phyloP scores from a whole-genome alignment of 1,140 invertebrate species.

The Lepidurus packardi region DNA sequence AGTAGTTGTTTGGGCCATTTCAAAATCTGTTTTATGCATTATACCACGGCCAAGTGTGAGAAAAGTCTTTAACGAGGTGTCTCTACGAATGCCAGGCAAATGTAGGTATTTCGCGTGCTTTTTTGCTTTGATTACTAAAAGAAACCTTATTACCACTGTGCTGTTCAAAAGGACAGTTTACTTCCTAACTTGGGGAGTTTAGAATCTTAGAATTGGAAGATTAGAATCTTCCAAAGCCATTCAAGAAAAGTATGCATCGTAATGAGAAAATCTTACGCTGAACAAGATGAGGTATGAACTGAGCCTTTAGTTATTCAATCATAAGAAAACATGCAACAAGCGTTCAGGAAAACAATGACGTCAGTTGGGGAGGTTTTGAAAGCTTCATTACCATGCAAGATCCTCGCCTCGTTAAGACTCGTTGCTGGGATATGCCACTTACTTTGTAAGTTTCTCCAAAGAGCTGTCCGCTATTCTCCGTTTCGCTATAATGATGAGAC shows the following conservation, averaged over 20 bases:
- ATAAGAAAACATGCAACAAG: neutral
- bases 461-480: neutral
- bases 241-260: neutral
- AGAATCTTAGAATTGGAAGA: neutral
- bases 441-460: constrained; percentile 7
- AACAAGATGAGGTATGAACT: neutral
- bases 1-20: neutral
- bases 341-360: neutral
- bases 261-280: neutral
- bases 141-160: neutral
- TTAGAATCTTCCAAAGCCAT: neutral
- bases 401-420: neutral
- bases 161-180: neutral
- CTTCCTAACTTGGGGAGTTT: neutral
- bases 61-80: neutral
- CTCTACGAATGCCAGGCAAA: neutral
- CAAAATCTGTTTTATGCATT: neutral
- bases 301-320: neutral
- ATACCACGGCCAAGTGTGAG: neutral
- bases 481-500: constrained; percentile 10
- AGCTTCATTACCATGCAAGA: constrained; percentile 19
- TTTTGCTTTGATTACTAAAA: neutral
- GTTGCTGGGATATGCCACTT: constrained; percentile 14
- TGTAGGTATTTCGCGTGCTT: neutral
- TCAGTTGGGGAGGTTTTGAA: constrained; percentile 12